Base-by-base conservation (phyloP, 2,797 vertebrate species). In the Emydoidea blandingii region DNA sequence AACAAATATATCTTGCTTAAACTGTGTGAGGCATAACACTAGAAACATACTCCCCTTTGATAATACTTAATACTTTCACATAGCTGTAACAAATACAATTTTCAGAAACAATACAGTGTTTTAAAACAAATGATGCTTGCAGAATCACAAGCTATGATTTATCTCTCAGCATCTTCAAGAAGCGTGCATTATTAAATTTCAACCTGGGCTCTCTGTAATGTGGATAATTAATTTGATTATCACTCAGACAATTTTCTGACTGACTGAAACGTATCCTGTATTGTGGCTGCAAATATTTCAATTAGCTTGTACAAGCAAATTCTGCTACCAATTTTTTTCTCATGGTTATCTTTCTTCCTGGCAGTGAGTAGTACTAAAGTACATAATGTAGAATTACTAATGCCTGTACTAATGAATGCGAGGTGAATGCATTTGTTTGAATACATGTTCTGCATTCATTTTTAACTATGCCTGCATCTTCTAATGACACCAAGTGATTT, bases 171-270 rank as follows among this genome's bases (percentile, higher is more conserved):
- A 97, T 97, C 96, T 97, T 97, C 96, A 97, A 12, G 34, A 97
- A 97, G 80, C 86, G 62, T 96, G 91, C 95, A 97, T 98, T 98
- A 98, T 98, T 98, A 98, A 98, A 98, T 98, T 98, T 98, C 98
- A 97, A 97, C 97, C 98, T 98, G 97, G 93, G 93, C 90, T 97
- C 89, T 92, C 95, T 96, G 74, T 96, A 97, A 97, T 89, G 83
- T 72, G 83, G 88, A 93, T 94, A 97, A 97, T 96, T 95, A 95
- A 98, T 98, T 98, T 98, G 95, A 98, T 98, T 98, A 98, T 98
- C 98, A 97, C 96, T 97, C 94, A 97, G 94, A 95, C 97, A 98
- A 95, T 96, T 98, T 94, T 98, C 89, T 97, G 95, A 96, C 97
- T 97, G 96, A 98, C 97, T 98, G 98, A 97, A 98, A 97, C 89